These are phyloP conservation scores for Drosophila dunni DNA, from an alignment of 1,140 invertebrate species.

Conservation along the genomic window DNA sequence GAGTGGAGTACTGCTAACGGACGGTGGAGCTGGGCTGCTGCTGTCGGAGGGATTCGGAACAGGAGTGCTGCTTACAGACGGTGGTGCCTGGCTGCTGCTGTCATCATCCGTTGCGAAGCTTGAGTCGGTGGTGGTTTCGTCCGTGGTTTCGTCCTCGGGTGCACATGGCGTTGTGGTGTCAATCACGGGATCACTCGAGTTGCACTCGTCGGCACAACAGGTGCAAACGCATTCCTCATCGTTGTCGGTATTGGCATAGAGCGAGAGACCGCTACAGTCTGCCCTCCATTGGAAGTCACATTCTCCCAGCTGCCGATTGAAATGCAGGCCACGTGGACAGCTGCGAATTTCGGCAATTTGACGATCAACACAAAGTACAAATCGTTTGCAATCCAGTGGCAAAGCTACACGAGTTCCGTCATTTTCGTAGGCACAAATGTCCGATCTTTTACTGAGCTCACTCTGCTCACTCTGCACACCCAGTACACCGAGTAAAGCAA, in stretches of 20 bases:
- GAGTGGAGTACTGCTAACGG: background rate
- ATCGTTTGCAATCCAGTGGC: conserved; percentile 46
- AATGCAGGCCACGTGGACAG: conserved; percentile 66
- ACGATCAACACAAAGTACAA: conserved; percentile 47
- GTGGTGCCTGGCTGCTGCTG: background rate
- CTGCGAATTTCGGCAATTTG: conserved; percentile 49
- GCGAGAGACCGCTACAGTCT: conserved; percentile 40
- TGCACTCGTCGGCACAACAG: conserved; percentile 61
- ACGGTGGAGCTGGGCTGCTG: background rate
- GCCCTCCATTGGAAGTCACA: conserved; percentile 73
- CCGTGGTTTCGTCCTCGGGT: conserved; percentile 19
- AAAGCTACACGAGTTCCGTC: conserved; percentile 55
- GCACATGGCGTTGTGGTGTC: conserved; percentile 7
- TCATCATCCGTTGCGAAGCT: background rate
- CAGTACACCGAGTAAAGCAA: conserved; percentile 27
- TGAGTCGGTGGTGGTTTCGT: conserved; percentile 17
- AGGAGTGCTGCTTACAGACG: background rate
- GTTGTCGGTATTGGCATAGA: conserved; percentile 28
- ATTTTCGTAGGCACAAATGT: conserved; percentile 42
- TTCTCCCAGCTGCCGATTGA: conserved; percentile 57
- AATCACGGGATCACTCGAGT: background rate
- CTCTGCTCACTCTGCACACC: conserved; percentile 9
- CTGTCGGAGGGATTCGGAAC: background rate
- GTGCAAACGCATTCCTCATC: conserved; percentile 53
- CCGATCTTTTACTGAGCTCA: conserved; percentile 22